Base-by-base conservation (phyloP, 2,797 vertebrate species). In the Alectoris magna region DNA sequence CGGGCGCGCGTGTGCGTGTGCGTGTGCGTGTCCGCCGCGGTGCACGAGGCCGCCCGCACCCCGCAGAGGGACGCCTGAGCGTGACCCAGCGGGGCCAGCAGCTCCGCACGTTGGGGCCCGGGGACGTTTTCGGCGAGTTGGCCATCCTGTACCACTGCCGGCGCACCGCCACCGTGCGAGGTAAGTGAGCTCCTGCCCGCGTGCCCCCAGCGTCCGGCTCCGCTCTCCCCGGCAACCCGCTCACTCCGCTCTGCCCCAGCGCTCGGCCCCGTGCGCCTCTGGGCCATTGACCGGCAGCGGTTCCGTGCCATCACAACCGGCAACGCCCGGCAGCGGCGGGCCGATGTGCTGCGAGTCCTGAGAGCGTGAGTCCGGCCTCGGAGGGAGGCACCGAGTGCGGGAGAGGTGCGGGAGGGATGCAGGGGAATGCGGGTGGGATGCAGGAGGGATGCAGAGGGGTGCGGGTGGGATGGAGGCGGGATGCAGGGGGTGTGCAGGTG, bases 101-200 rank as follows among this genome's bases (percentile, higher is more conserved):
- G 26, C 97, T 99, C 16, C 96, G 98, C 86, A 96, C 90, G 19
- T 93, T 99, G 27, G 97, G 64, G 29, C 96, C 90, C 1, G 98
- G 98, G 0, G 98, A 98, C 38, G 97, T 98, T 24, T 99, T 98
- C 16, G 98, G 98, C 44, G 98, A 98, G 88, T 91, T 98, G 82
- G 98, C 98, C 43, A 98, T 98, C 69, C 92, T 98, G 21, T 98
- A 98, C 96, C 98, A 98, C 97, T 98, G 98, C 96, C 98, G 97
- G 94, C 97, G 98, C 87, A 98, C 98, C 1, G 98, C 98, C 18
- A 98, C 98, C 1, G 98, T 99, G 68, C 98, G 73, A 97, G 98
- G 98, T 98, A 70, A 92, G 88, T 4, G 22, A 27, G n/a, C 14
- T 8, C 23, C 18, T 27, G 24, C 26, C 49, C 26, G 26, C 26